These are phyloP conservation scores for Alcedo quadribrachys DNA, from an alignment of 2,797 vertebrate genomes.

Conservation along the genomic window DNA sequence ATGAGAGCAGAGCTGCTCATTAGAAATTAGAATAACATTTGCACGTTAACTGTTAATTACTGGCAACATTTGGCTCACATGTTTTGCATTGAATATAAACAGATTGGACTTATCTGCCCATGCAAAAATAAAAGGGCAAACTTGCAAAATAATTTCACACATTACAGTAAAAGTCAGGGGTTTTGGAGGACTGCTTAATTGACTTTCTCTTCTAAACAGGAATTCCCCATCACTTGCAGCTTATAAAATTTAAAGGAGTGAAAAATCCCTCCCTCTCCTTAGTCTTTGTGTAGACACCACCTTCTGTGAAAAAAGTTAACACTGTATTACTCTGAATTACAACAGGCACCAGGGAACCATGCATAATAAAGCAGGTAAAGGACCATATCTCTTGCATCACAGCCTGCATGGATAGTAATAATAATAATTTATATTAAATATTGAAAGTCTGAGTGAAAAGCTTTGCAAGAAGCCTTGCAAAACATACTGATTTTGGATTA, in stretches of 20 bases:
- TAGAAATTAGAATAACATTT: constrained; percentile 7
- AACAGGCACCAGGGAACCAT: background rate
- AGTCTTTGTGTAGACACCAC: background rate
- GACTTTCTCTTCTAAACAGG: background rate
- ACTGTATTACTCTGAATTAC: background rate
- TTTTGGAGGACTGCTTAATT: background rate
- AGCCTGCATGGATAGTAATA: background rate
- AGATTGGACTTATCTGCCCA: background rate
- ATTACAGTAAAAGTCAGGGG: background rate
- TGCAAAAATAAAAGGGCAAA: background rate
- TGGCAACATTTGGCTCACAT: background rate
- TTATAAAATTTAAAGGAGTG: background rate
- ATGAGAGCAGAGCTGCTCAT: background rate
- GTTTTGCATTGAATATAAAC: background rate
- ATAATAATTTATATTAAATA: background rate
- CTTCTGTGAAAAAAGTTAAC: background rate
- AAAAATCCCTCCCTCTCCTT: background rate
- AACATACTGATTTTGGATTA: background rate
- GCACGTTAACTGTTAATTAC: constrained; percentile 3
- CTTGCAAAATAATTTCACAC: background rate
- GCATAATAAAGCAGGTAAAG: background rate
- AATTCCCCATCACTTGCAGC: background rate
- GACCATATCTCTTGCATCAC: background rate
- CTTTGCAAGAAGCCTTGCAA: background rate
- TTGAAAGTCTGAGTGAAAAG: background rate